phyloP scores from a whole-genome alignment of 2,113 vertebrate species.

The Nerophis lumbriciformis region DNA sequence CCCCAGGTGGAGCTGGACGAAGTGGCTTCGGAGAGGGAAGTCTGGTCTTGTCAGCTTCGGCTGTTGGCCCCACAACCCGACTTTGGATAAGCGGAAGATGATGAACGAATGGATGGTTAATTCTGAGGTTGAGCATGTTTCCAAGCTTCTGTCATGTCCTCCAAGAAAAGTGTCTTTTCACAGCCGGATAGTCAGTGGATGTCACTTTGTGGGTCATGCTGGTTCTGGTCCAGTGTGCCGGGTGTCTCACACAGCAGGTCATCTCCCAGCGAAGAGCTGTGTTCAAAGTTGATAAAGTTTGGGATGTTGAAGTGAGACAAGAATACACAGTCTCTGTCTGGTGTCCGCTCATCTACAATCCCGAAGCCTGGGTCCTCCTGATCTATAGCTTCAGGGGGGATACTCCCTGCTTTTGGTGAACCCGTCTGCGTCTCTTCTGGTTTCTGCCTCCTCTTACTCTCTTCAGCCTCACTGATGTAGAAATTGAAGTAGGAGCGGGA shows the following conservation, averaged over 20 bases:
- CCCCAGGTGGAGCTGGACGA: too few species aligned
- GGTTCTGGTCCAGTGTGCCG: constrained; percentile 65
- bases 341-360: constrained; percentile 42
- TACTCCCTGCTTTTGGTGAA: constrained; percentile 26
- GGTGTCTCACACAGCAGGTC: constrained; percentile 80
- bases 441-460: constrained; percentile 27
- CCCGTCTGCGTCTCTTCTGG: background rate
- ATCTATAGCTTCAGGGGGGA: constrained; percentile 40
- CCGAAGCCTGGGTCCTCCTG: constrained; percentile 31
- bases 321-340: constrained; percentile 60
- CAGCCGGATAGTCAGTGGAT: constrained; percentile 15
- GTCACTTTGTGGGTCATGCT: constrained; percentile 23
- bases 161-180: background rate
- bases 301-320: constrained; percentile 85
- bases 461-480: constrained; percentile 78
- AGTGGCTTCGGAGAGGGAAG: too few species aligned
- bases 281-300: constrained; percentile 87
- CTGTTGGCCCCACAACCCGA: too few species aligned
- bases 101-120: too few species aligned
- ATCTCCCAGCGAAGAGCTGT: constrained; percentile 77
- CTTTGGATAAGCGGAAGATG: too few species aligned
- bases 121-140: background rate
- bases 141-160: background rate
- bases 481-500: constrained; percentile 82
- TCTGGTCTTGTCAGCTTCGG: too few species aligned